Base-by-base conservation (phyloP, 2,113 vertebrate genomes). In the Gobio gobio region DNA sequence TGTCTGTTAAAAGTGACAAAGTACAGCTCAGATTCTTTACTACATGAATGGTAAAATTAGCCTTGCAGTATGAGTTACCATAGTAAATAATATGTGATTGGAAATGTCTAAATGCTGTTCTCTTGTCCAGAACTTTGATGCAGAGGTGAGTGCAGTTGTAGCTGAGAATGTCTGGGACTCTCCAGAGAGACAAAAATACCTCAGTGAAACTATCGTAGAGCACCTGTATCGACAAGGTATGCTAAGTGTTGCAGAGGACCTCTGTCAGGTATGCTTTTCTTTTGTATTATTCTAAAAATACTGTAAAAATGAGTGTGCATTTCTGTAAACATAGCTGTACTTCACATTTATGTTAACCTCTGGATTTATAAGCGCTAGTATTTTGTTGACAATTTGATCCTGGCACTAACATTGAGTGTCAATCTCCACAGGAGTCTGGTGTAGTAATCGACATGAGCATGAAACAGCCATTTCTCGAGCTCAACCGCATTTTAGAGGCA, bases 181-280 rank as follows among this genome's bases (percentile, higher is more conserved):
- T 0, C 91, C 94, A 40, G 96, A 97, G 86, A 94, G 96, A 90
- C 97, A 97, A 92, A 96, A 97, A 89, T 94, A 94, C 88, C 91
- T 97, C 87, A 96, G 96, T 86, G 94, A 96, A 92, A 96, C 96
- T 40, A 96, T 97, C 0, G 95, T 97, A 88, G 97, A 97, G 87
- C 96, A 97, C 86, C 89, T 97, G 79, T 97, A 97, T 88, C 95
- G 96, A 89, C 96, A 97, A 90, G 97, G 97, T 58, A 96, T 97
- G 96, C 94, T 97, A 59, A 94, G 94, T 3, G 96, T 97, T 2
- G 97, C 96, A 1, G 96, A 97, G 86, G 96, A 97, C 89, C 93
- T 97, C 45, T 97, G 96, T 88, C 96, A 97, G 95, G 97, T 97
- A 89, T 72, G 66, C 4, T 75, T 33, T 87, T n/a, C 64, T 6